Percentiles rank a stretch among this genome's conserved stretches.
Evolutionary conservation across 30 jellyfish, hydroid and myxozoan species (phyloP).

Genomic region (Euphysa ruthae): DNA sequence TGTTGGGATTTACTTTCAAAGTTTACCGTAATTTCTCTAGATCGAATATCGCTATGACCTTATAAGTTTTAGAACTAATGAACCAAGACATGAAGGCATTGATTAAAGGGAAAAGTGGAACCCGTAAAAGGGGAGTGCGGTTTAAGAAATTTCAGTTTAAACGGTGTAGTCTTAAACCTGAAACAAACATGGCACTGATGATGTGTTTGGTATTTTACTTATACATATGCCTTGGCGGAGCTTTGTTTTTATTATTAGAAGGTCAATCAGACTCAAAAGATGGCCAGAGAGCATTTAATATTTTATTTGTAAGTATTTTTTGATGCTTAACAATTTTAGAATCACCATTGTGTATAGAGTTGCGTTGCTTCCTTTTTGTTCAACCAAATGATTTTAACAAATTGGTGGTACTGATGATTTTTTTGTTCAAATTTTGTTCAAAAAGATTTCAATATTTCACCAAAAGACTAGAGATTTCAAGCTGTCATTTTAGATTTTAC

Average conservation of each 20-base stretch:
- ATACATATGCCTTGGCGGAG: constrained; percentile 93
- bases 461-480: neutral
- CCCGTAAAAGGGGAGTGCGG: constrained; percentile 6
- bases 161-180: constrained; percentile 71
- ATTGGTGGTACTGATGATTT: no score
- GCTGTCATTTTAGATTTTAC: no score
- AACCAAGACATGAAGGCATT: constrained; percentile 5
- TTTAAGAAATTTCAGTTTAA: constrained; percentile 15
- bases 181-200: constrained; percentile 82
- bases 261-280: constrained; percentile 63
- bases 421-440: no score
- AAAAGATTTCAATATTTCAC: no score
- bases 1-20: no score
- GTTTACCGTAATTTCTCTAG: no score
- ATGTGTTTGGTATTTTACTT: constrained; percentile 76
- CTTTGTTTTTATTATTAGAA: constrained; percentile 80
- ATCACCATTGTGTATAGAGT: no score
- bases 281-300: neutral
- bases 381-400: no score
- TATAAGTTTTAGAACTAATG: no score
- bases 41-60: no score
- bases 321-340: no score
- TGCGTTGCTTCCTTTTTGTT: no score
- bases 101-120: neutral
- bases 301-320: constrained; percentile 1